Evolutionary conservation across 1,140 invertebrate genomes (phyloP), one percentile per base, ranked within the genome.

Genomic region (Himalopsyche phryganea): DNA sequence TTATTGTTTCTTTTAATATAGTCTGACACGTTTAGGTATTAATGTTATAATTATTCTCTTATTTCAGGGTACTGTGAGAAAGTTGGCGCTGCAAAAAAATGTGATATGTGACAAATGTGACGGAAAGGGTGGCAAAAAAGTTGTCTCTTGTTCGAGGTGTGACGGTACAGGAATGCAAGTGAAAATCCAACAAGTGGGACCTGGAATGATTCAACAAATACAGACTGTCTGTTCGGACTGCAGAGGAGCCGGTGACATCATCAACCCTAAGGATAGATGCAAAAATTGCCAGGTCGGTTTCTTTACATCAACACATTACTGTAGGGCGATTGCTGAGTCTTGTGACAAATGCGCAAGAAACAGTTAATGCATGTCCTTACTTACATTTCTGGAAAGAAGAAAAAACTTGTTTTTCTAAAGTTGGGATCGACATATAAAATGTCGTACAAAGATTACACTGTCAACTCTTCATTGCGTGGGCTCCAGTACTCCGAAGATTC

Each of bases 81-180:
- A 98, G 77, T 79, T 99, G 61, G 91, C 95, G 20, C 74, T 99
- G 35, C 92, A 96, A 71, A 98, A 98, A 77, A 97, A 93, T 77
- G 89, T 98, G 15, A 95, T 98, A 67, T 99, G 98, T 83, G 88
- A 91, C 68, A 96, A 96, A 79, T 99, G 98, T 78, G 91, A 97
- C 78, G 98, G 89, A 61, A 76, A 81, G 15, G 97, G 96, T 58
- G 96, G 96, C 14, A 98, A 98, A 74, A 97, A 97, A 77, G 93
- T 94, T 49, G 85, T 91, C 40, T 87, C 87, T 63, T 99, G 98
- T 72, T 69, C 81, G 1, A 86, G 82, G 14, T 99, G 98, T 72
- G 81, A 87, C 52, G 98, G 98, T 23, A 82, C 83, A 45, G 98
- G 98, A n/a, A 85, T 94, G 74, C 88, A 94, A 71, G 85, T 98